Evolutionary conservation across 2,113 vertebrate species (phyloP), one percentile per base, ranked within the genome.

Genomic region (Bufo gargarizans): DNA sequence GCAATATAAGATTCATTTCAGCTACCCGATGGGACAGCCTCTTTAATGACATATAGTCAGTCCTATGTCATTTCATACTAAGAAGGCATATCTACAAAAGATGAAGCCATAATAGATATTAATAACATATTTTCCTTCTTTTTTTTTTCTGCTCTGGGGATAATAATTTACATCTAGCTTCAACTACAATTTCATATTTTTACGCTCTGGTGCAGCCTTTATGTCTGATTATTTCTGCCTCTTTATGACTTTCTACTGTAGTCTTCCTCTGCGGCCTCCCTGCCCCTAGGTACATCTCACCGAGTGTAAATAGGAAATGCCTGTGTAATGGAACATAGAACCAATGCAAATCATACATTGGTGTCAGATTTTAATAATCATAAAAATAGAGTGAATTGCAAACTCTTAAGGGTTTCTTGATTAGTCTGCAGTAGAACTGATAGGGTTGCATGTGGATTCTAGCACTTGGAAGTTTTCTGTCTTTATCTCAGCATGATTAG

Each of bases 401-500:
- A 71, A 84, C 82, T 84, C 82, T 55, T 55, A 84, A 71, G 82
- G 16, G 82, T 67, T 84, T 71, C 63, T 69, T 84, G 63, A 84
- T 84, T 53, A 84, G 47, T 33, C 61, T 71, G 63, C 50, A n/a
- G 47, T 33, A 55, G 82, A 69, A 55, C 12, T 69, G 63, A 50
- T 67, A 33, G 63, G 82, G 55, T 12, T 11, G 12, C 82, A 17
- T 22, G 71, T 71, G 63, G 82, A 53, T 84, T 84, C 33, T 69
- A 20, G n/a, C 63, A 69, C 63, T 84, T 50, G 82, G 63, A 84
- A 84, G 63, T 71, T 50, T n/a, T 69, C 82, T 84, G 49, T 84
- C 82, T 84, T 84, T 84, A 71, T 84, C 82, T 84, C 82, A 69
- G 82, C 63, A n/a, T 84, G 82, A 84, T 84, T 84, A 63, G 82